A percentile compares a stretch with the other conserved stretches of the same genome.
Evolutionary conservation across 1,140 invertebrate species (phyloP).

Genomic region (Leguminivora glycinivorella): DNA sequence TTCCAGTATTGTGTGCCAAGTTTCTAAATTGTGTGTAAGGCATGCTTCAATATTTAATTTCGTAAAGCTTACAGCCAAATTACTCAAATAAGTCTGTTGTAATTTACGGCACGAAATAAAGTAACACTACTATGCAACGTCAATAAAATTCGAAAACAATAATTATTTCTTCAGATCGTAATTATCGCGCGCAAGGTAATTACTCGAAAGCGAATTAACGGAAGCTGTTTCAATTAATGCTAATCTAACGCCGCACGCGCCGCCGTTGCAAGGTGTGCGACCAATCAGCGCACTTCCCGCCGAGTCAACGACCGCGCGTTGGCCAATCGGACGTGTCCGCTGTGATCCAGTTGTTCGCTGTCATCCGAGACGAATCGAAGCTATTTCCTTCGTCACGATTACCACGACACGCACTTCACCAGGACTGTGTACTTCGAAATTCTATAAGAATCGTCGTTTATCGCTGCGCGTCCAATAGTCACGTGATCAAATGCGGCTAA

Average conservation of each 20-base stretch:
- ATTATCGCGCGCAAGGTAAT: background rate
- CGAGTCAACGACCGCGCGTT: conserved; percentile 56
- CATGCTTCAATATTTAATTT: too few species aligned
- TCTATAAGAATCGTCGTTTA: background rate
- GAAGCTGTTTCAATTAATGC: conserved; percentile 30
- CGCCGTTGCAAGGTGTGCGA: conserved; percentile 25
- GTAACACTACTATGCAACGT: too few species aligned
- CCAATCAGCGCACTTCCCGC: conserved; percentile 48
- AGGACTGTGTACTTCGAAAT: conserved; percentile 6
- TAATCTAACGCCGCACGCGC: conserved; percentile 37
- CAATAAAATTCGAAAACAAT: too few species aligned
- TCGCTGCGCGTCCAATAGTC: background rate
- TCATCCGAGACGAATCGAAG: conserved; percentile 65
- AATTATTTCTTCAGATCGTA: background rate
- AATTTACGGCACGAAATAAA: too few species aligned
- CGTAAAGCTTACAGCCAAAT: too few species aligned
- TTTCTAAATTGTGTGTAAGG: too few species aligned
- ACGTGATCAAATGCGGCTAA: background rate
- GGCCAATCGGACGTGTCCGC: conserved; percentile 54
- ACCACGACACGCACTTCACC: conserved; percentile 15
- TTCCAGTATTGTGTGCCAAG: too few species aligned
- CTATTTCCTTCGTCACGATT: conserved; percentile 33
- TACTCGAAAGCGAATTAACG: conserved; percentile 21
- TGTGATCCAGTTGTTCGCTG: conserved; percentile 47
- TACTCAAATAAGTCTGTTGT: too few species aligned